phyloP scores from a whole-genome alignment of 1,140 invertebrate species.

The Drosophila equinoxialis region DNA sequence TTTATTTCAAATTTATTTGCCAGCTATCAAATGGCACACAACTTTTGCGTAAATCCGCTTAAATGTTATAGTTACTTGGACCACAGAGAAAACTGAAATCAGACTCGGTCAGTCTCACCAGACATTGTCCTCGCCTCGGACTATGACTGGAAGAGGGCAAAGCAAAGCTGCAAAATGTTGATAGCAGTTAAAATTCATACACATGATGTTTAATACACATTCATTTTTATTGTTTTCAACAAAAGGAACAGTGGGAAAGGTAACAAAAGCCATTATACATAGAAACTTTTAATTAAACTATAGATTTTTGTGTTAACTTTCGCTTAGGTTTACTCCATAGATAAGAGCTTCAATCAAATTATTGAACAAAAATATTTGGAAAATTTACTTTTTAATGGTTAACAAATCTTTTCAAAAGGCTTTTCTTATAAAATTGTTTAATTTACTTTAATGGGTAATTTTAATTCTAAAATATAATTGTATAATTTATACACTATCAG shows the following conservation, averaged over 20 bases:
- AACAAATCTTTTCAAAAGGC: too few species aligned
- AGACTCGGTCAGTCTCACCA: background rate
- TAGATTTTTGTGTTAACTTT: background rate
- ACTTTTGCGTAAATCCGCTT: constrained; percentile 69
- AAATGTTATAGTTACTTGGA: constrained; percentile 76
- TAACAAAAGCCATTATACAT: background rate
- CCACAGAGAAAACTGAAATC: constrained; percentile 17
- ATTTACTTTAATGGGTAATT: too few species aligned
- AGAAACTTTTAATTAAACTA: constrained; percentile 24
- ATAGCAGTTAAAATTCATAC: constrained; percentile 42
- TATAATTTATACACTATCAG: too few species aligned
- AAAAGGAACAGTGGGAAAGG: constrained; percentile 16
- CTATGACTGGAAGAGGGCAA: constrained; percentile 28
- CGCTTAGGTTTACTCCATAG: background rate
- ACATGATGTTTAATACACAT: constrained; percentile 59
- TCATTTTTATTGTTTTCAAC: constrained; percentile 65
- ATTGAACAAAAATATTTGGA: too few species aligned
- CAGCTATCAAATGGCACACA: constrained; percentile 67
- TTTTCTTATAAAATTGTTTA: too few species aligned
- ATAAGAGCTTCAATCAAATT: too few species aligned
- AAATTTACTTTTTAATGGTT: too few species aligned
- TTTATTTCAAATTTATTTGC: constrained; percentile 54
- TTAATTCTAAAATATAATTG: too few species aligned
- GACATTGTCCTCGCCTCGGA: constrained; percentile 26
- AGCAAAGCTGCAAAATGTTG: constrained; percentile 49